Conservation (phyloP, 1,140 invertebrate genomes). For the Danaus melanippus region DNA sequence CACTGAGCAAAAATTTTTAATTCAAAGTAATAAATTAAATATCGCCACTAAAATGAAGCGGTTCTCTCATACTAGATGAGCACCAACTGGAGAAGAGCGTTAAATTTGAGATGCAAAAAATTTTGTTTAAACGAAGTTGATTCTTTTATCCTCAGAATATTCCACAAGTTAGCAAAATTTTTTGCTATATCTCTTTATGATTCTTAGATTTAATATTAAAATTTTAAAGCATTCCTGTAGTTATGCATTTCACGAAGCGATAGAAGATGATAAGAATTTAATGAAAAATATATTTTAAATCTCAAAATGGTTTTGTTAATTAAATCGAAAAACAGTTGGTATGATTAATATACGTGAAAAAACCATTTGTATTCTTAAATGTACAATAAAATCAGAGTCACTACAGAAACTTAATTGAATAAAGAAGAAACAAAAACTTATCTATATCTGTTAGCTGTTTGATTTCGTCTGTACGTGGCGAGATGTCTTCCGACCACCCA, state of each 20-base stretch:
- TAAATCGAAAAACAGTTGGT: too few species aligned
- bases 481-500: constrained; percentile 62
- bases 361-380: too few species aligned
- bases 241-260: too few species aligned
- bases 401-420: too few species aligned
- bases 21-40: constrained; percentile 59
- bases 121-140: constrained; percentile 28
- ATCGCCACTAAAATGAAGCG: constrained; percentile 37
- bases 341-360: too few species aligned
- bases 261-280: too few species aligned
- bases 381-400: too few species aligned
- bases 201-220: too few species aligned
- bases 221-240: too few species aligned
- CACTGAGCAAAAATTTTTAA: constrained; percentile 48
- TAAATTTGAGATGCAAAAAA: constrained; percentile 30
- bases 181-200: too few species aligned
- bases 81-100: constrained; percentile 28
- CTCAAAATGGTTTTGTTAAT: too few species aligned
- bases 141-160: constrained; percentile 29
- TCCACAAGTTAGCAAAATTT: constrained; percentile 6
- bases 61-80: constrained; percentile 32
- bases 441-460: constrained; percentile 40
- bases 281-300: too few species aligned
- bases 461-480: constrained; percentile 45
- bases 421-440: neutral